Percentiles rank a stretch among this genome's conserved stretches.
Evolutionary conservation across 1,140 invertebrate species (phyloP).

Genomic region (Pseudomyrmex pallidus): DNA sequence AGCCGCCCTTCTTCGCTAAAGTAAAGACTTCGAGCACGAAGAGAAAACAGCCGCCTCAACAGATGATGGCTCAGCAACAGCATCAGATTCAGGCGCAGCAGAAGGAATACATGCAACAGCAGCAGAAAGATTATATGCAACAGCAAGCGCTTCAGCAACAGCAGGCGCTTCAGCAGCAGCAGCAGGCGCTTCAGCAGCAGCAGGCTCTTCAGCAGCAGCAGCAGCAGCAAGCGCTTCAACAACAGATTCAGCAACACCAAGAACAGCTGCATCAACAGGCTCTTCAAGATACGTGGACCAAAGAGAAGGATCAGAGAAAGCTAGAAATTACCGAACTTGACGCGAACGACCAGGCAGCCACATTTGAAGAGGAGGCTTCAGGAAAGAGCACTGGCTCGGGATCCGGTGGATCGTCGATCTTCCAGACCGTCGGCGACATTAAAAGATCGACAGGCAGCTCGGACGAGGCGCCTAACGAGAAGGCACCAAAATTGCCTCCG

Average conservation of each 20-base stretch:
- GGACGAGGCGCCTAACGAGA: constrained; percentile 85
- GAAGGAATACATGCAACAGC: constrained; percentile 77
- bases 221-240: constrained; percentile 80
- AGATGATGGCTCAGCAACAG: constrained; percentile 77
- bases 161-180: constrained; percentile 74
- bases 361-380: constrained; percentile 87
- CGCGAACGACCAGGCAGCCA: constrained; percentile 85
- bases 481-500: constrained; percentile 85
- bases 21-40: constrained; percentile 86
- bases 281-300: constrained; percentile 78
- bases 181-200: constrained; percentile 76
- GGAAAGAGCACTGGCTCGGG: constrained; percentile 87
- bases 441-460: constrained; percentile 86
- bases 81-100: constrained; percentile 74
- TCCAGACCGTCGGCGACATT: constrained; percentile 90
- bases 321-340: constrained; percentile 80
- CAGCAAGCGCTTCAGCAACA: constrained; percentile 77
- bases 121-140: constrained; percentile 65
- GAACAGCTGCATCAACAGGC: constrained; percentile 78
- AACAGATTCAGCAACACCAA: constrained; percentile 82
- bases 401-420: constrained; percentile 88
- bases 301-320: constrained; percentile 77
- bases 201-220: constrained; percentile 77
- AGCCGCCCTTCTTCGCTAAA: constrained; percentile 88
- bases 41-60: constrained; percentile 79